A percentile compares a stretch with the other conserved stretches of the same genome.
Evolutionary conservation across 2,888 invertebrate genomes (phyloP).

Genomic region (Andrena minutula): DNA sequence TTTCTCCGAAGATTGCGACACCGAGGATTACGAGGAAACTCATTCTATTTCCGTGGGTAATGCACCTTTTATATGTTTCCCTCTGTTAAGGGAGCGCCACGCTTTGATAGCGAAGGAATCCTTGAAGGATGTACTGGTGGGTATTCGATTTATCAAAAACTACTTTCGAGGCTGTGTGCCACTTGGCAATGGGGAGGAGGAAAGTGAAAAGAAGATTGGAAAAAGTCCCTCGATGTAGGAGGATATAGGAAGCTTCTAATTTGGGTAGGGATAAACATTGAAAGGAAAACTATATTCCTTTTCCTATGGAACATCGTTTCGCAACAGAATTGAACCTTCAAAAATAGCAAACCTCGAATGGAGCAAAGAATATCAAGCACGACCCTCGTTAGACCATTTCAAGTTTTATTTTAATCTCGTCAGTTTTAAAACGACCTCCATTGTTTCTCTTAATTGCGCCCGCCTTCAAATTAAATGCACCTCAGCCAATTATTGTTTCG

Average conservation of each 20-base stretch:
- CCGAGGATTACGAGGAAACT: background rate
- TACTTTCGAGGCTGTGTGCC: background rate
- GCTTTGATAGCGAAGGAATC: background rate
- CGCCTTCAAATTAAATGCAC: background rate
- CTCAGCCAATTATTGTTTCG: background rate
- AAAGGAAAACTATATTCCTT: background rate
- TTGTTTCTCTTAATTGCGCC: background rate
- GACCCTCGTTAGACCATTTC: background rate
- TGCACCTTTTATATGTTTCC: conserved; percentile 1
- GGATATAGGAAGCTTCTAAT: background rate
- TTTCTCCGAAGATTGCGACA: background rate
- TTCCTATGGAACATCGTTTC: background rate
- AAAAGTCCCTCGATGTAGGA: no score
- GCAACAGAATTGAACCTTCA: background rate
- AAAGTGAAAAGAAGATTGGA: background rate
- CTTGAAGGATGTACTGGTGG: no score
- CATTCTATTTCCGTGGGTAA: background rate
- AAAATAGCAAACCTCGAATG: background rate
- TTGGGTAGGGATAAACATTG: background rate
- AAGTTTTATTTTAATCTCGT: background rate
- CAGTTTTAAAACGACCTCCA: background rate
- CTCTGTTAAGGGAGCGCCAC: background rate
- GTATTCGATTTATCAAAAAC: background rate
- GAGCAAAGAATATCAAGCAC: background rate
- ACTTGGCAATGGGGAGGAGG: background rate